A percentile compares a stretch with the other conserved stretches of the same genome.
These are phyloP conservation scores for Aphyosemion australe DNA, from an alignment of 2,113 vertebrate species.

Conservation along the genomic window DNA sequence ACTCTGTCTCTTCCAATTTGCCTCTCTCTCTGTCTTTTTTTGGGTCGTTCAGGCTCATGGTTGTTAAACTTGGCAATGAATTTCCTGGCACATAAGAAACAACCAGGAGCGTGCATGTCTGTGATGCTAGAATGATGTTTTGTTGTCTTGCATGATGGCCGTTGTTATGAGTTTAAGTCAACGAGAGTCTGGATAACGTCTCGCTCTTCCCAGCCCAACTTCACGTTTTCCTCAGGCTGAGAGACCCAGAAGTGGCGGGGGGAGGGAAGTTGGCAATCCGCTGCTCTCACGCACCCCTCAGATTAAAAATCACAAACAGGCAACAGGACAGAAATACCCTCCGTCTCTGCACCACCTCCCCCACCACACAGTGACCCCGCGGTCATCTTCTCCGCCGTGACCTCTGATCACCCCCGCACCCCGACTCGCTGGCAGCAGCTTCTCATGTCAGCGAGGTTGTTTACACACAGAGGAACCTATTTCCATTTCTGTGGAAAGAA, in stretches of 20 bases:
- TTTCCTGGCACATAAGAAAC: conserved; percentile 14
- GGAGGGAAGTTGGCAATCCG: conserved; percentile 55
- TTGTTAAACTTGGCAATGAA: conserved; percentile 50
- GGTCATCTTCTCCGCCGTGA: conserved; percentile 58
- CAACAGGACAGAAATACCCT: conserved; percentile 53
- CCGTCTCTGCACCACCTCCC: conserved; percentile 42
- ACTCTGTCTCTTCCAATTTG: conserved; percentile 48
- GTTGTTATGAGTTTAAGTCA: conserved; percentile 41
- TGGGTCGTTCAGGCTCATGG: conserved; percentile 24
- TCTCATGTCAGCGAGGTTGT: conserved; percentile 34
- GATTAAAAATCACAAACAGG: conserved; percentile 66
- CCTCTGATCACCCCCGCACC: conserved; percentile 30
- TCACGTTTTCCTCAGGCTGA: conserved; percentile 43
- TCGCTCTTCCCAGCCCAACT: conserved; percentile 40
- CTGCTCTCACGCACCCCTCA: conserved; percentile 62
- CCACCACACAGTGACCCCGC: conserved; percentile 30
- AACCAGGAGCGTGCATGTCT: conserved; percentile 30
- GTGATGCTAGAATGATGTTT: conserved; percentile 48
- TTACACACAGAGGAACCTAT: conserved; percentile 30
- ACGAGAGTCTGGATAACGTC: conserved; percentile 67
- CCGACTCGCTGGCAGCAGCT: conserved; percentile 10
- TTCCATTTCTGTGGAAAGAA: conserved; percentile 10
- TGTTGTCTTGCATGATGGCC: conserved; percentile 33
- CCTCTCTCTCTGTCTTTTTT: conserved; percentile 27
- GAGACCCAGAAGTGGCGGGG: conserved; percentile 28